Evolutionary conservation across 2,888 invertebrate species (phyloP).

Genomic region (Megalurothrips usitatus): DNA sequence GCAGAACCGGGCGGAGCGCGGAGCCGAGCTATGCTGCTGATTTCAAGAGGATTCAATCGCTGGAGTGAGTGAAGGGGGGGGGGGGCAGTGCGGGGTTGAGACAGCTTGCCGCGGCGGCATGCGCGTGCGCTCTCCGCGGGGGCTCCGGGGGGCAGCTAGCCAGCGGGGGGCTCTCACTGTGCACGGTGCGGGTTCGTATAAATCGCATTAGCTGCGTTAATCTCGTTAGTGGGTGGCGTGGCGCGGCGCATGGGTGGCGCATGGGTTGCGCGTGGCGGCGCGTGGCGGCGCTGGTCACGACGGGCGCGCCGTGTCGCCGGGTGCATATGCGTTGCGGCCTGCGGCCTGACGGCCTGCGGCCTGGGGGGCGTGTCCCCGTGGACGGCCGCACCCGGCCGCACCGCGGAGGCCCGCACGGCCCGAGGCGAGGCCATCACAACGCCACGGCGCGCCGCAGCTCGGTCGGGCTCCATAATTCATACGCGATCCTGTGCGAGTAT

Average conservation of each 20-base stretch:
- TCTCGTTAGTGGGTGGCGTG: background rate
- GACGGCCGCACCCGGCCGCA: no score
- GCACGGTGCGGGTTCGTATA: constrained; percentile 11
- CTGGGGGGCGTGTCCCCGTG: no score
- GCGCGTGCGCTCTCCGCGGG: background rate
- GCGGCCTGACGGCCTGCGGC: no score
- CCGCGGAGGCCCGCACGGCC: no score
- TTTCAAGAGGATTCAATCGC: background rate
- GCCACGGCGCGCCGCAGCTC: background rate
- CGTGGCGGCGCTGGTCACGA: no score
- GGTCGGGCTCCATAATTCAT: constrained; percentile 18
- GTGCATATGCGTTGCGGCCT: no score
- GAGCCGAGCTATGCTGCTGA: background rate
- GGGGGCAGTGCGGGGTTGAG: background rate
- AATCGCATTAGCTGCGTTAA: background rate
- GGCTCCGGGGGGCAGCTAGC: background rate
- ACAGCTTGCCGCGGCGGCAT: background rate
- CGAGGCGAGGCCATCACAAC: background rate
- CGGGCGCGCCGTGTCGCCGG: no score
- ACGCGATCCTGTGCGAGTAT: constrained; percentile 11
- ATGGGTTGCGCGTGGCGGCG: no score
- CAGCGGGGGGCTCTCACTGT: no score
- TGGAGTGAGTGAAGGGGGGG: background rate
- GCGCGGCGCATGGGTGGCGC: no score
- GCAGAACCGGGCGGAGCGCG: background rate